A percentile compares a stretch with the other conserved stretches of the same genome.
Evolutionary conservation across 2,113 vertebrate species (phyloP).

Genomic region (Dasyurus viverrinus): DNA sequence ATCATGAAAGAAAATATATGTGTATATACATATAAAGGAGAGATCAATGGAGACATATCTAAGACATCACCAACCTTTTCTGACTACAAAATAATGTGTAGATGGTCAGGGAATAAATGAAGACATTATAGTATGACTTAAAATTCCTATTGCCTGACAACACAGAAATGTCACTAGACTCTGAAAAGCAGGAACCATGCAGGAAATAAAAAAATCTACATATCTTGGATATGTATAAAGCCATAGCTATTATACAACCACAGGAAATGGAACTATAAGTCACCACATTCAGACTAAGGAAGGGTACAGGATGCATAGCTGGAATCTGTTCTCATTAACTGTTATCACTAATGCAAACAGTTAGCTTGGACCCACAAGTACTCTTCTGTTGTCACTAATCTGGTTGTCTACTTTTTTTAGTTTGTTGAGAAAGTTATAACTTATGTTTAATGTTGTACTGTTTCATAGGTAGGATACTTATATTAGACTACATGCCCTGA

Average conservation of each 20-base stretch:
- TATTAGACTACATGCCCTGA: background rate
- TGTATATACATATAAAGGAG: background rate
- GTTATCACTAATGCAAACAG: background rate
- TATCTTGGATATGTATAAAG: background rate
- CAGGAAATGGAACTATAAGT: background rate
- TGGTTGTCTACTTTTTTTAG: background rate
- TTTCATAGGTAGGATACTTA: background rate
- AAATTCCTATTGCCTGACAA: background rate
- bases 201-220: background rate
- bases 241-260: background rate
- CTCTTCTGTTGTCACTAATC: background rate
- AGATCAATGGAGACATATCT: background rate
- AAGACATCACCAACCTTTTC: background rate
- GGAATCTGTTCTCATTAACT: background rate
- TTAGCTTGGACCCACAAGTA: background rate
- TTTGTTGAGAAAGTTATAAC: background rate
- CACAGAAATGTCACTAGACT: background rate
- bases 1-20: too few species aligned
- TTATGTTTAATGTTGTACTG: background rate
- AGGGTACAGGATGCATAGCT: background rate
- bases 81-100: background rate
- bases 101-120: background rate
- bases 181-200: background rate
- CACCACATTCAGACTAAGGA: background rate
- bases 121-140: background rate